These are phyloP conservation scores for Rhinopomastus cyanomelas DNA, from an alignment of 2,113 vertebrate genomes.

Conservation along the genomic window DNA sequence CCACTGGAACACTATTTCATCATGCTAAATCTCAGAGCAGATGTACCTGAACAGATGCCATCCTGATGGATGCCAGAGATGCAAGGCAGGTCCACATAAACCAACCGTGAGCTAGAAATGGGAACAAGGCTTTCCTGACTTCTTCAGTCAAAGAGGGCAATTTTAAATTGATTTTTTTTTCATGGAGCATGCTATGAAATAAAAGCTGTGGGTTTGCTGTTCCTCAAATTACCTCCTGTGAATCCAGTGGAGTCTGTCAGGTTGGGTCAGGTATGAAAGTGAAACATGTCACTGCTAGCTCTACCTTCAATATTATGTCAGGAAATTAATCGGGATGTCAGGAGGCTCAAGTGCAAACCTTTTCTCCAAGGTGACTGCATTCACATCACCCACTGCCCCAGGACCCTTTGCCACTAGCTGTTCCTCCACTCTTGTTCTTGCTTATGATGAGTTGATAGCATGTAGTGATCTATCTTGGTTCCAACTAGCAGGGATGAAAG, in stretches of 20 bases:
- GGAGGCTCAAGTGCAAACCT: neutral
- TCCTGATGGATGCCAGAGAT: neutral
- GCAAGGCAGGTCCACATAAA: neutral
- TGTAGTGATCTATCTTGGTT: neutral
- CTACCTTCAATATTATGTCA: neutral
- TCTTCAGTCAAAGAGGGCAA: neutral
- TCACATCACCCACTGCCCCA: neutral
- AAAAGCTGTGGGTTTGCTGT: conserved; percentile 17
- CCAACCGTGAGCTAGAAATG: neutral
- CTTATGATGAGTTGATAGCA: neutral
- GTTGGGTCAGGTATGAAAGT: neutral
- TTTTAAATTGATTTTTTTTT: neutral
- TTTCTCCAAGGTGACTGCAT: neutral
- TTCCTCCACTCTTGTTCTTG: neutral
- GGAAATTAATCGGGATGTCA: neutral
- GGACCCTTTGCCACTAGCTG: neutral
- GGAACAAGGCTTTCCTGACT: neutral
- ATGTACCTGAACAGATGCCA: neutral
- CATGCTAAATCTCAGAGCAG: neutral
- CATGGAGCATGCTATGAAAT: neutral
- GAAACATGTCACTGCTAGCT: neutral
- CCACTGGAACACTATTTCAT: neutral
- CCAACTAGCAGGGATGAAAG: neutral
- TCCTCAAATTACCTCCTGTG: neutral
- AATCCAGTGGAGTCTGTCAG: conserved; percentile 44